Percentiles rank a stretch among this genome's conserved stretches.
Conservation (phyloP, 2,888 invertebrate species). For the Diplolepis rosae region DNA sequence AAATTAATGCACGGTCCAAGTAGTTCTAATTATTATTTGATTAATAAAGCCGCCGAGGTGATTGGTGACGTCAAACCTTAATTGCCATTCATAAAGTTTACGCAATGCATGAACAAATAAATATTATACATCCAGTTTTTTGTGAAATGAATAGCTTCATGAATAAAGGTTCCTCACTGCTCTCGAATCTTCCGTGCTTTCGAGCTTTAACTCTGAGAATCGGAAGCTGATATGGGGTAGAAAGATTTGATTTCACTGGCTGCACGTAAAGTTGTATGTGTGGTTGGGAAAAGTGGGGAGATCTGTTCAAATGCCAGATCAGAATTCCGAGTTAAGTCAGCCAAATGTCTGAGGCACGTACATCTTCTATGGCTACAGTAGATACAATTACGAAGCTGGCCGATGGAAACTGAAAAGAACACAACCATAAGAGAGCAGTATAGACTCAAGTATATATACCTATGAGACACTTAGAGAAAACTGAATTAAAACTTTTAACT, state of each 20-base stretch:
- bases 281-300: neutral
- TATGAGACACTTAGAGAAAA: conserved; percentile 42
- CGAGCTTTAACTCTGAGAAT: neutral
- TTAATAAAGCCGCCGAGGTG: too few species aligned
- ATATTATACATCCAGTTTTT: too few species aligned
- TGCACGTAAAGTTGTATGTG: neutral
- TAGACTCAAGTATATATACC: conserved; percentile 32
- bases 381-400: conserved; percentile 54
- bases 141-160: neutral
- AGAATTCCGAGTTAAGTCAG: too few species aligned
- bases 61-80: too few species aligned
- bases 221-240: neutral
- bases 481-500: conserved; percentile 51
- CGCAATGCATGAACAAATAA: neutral
- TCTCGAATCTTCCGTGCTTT: neutral
- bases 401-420: conserved; percentile 52
- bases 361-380: conserved; percentile 50
- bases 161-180: neutral
- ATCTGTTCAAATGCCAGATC: neutral
- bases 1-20: too few species aligned
- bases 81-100: too few species aligned
- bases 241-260: conserved; percentile 1
- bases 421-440: conserved; percentile 38
- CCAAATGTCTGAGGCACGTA: conserved; percentile 48
- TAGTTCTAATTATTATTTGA: too few species aligned